A percentile compares a stretch with the other conserved stretches of the same genome.
phyloP scores from a whole-genome alignment of 2,888 invertebrate genomes.

The Adineta ricciae region DNA sequence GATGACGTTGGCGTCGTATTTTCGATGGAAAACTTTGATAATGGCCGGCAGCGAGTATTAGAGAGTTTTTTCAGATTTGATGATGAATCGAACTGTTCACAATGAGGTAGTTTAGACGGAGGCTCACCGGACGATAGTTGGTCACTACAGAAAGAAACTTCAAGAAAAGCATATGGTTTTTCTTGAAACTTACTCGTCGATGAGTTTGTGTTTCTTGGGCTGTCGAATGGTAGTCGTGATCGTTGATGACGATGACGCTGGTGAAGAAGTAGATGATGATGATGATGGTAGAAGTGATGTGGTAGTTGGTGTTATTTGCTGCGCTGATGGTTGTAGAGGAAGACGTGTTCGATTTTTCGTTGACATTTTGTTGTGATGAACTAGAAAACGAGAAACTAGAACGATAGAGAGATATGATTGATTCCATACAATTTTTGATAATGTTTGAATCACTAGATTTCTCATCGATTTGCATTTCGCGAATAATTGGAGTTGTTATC shows the following conservation, averaged over 20 bases:
- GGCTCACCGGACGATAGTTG: background rate
- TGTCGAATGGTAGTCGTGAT: background rate
- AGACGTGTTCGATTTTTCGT: slow-evolving; percentile 6
- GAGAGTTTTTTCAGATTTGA: background rate
- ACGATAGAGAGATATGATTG: background rate
- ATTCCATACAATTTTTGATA: background rate
- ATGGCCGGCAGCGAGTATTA: background rate
- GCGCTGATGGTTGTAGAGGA: slow-evolving; percentile 2
- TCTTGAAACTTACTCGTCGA: background rate
- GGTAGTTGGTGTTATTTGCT: background rate
- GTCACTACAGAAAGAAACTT: background rate
- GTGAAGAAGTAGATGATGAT: background rate
- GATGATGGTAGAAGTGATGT: background rate
- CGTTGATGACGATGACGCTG: background rate
- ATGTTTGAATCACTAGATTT: background rate
- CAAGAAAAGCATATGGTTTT: too few relatives aligned
- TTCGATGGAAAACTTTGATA: background rate
- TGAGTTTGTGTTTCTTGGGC: background rate
- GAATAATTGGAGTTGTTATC: slow-evolving; percentile 12
- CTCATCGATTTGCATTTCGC: slow-evolving; percentile 2
- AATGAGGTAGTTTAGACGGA: background rate
- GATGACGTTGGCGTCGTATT: background rate
- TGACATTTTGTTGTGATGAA: background rate
- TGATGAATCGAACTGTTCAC: background rate
- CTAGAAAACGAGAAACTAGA: background rate